A percentile compares a stretch with the other conserved stretches of the same genome.
These are phyloP conservation scores for Chionoecetes opilio DNA, from an alignment of 1,140 invertebrate genomes.

Conservation along the genomic window DNA sequence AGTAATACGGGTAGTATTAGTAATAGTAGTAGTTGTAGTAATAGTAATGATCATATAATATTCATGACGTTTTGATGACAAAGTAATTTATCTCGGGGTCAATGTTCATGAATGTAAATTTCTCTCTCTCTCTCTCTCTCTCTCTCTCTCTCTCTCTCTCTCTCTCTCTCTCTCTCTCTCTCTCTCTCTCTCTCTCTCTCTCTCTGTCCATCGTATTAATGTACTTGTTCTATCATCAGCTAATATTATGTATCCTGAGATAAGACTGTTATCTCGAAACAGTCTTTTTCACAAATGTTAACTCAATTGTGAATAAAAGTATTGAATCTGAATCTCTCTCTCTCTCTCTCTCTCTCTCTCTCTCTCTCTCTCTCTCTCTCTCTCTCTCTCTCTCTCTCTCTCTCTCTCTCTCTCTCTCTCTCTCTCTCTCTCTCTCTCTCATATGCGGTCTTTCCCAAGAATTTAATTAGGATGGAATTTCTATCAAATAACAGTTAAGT, in stretches of 20 bases:
- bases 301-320: no score
- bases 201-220: no score
- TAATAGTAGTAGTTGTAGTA: no score
- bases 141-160: conserved; percentile 38
- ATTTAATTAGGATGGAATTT: conserved; percentile 61
- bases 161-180: conserved; percentile 46
- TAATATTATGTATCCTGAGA: no score
- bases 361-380: background rate
- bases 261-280: no score
- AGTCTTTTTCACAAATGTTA: no score
- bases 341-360: conserved; percentile 44
- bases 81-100: background rate
- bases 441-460: background rate
- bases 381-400: conserved; percentile 53
- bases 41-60: background rate
- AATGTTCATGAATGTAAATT: conserved; percentile 15
- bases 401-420: background rate
- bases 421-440: no score
- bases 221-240: no score
- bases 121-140: conserved; percentile 39
- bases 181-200: background rate
- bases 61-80: background rate
- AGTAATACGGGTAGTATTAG: no score
- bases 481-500: conserved; percentile 53
- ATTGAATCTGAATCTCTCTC: no score